These are phyloP conservation scores for Misgurnus anguillicaudatus DNA, from an alignment of 2,113 vertebrate genomes.

Conservation along the genomic window DNA sequence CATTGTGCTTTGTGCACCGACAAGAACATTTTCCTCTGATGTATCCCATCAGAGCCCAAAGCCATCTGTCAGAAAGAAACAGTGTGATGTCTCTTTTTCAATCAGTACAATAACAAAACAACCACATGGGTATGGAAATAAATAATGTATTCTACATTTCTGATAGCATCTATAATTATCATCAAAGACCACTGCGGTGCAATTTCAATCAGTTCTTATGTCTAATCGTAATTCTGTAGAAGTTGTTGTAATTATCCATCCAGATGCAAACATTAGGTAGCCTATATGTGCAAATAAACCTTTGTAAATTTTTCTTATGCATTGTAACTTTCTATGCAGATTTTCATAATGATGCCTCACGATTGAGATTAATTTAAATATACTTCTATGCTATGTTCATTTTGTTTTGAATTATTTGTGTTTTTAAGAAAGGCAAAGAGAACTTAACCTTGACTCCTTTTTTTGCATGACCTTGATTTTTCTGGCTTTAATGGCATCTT, in stretches of 20 bases:
- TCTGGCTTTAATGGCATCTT: no score
- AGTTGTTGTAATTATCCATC: neutral
- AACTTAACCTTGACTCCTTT: no score
- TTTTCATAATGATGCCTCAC: no score
- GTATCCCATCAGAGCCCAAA: conserved; percentile 1
- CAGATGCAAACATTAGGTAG: neutral
- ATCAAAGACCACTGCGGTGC: conserved; percentile 46
- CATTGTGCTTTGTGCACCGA: neutral
- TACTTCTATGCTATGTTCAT: no score
- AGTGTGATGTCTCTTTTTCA: conserved; percentile 33
- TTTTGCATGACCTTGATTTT: no score
- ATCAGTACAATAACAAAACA: conserved; percentile 39
- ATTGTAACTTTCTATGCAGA: no score
- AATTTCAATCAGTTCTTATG: conserved; percentile 25
- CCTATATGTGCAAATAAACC: neutral
- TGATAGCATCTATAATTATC: conserved; percentile 58
- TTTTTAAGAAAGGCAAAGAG: no score
- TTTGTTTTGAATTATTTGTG: no score
- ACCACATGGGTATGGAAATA: neutral
- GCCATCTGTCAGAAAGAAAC: conserved; percentile 18
- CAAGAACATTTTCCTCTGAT: neutral
- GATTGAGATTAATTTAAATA: no score
- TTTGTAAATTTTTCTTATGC: no score
- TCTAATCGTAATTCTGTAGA: conserved; percentile 39
- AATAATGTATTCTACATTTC: neutral